Evolutionary conservation across 2,888 invertebrate genomes (phyloP).

Genomic region (Lordiphosa andalusiaca): DNA sequence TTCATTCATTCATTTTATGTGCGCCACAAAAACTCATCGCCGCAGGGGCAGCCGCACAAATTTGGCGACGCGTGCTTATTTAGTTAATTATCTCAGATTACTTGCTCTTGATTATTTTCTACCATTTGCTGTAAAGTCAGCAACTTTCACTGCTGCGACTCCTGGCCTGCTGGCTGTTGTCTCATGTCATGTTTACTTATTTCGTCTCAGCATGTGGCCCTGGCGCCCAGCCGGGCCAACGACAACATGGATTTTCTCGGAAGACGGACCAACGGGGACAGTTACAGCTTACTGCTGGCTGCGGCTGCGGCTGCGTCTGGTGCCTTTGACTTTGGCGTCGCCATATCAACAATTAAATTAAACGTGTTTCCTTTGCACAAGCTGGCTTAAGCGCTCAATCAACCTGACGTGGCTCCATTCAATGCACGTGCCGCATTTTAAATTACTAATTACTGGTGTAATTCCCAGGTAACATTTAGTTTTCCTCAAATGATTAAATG

Average conservation of each 20-base stretch:
- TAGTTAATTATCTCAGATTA: conserved; percentile 71
- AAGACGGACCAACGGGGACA: conserved; percentile 23
- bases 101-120: conserved; percentile 70
- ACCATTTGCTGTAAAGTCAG: conserved; percentile 65
- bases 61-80: conserved; percentile 67
- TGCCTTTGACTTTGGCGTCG: conserved; percentile 36
- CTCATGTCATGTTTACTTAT: conserved; percentile 65
- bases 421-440: conserved; percentile 65
- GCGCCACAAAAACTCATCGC: conserved; percentile 1
- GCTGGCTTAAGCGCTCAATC: conserved; percentile 65
- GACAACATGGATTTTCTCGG: conserved; percentile 68
- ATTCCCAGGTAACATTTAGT: conserved; percentile 38
- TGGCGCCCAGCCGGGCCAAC: conserved; percentile 62
- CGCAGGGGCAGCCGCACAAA: conserved; percentile 47
- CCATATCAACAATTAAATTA: conserved; percentile 74
- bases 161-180: conserved; percentile 29
- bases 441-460: conserved; percentile 69
- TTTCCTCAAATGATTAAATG: conserved; percentile 42
- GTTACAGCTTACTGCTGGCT: conserved; percentile 16
- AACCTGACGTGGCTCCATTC: conserved; percentile 53
- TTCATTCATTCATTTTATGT: conserved; percentile 1
- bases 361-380: conserved; percentile 69
- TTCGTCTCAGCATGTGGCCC: conserved; percentile 65
- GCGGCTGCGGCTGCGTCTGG: conserved; percentile 29
- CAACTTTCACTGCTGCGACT: conserved; percentile 48